A percentile compares a stretch with the other conserved stretches of the same genome.
Evolutionary conservation across 2,113 vertebrate species (phyloP).

Genomic region (Tetrao urogallus): DNA sequence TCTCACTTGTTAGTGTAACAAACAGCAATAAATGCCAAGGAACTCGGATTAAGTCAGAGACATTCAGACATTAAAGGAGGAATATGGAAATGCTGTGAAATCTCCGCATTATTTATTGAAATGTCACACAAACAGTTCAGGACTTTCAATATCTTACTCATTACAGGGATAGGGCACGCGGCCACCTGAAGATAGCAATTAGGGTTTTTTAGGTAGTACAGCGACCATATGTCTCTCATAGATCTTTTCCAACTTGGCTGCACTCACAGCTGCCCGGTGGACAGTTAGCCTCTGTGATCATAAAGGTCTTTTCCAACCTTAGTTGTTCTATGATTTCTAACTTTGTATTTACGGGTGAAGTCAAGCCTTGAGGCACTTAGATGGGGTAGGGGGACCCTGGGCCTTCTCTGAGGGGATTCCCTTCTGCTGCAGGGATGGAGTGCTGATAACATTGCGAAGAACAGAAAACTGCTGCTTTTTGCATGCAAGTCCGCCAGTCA

Average conservation of each 20-base stretch:
- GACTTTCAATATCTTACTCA: conserved; percentile 80
- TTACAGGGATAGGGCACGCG: conserved; percentile 62
- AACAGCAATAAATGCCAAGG: conserved; percentile 90
- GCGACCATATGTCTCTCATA: conserved; percentile 43
- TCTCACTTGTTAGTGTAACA: conserved; percentile 90
- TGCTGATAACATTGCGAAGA: not conserved
- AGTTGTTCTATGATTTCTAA: too few species aligned
- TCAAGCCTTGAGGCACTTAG: not conserved
- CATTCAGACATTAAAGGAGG: conserved; percentile 83
- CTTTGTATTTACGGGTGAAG: not conserved
- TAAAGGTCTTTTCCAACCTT: too few species aligned
- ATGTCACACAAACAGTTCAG: conserved; percentile 85
- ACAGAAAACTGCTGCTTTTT: not conserved
- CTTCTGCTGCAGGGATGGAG: not conserved
- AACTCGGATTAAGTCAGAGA: conserved; percentile 86
- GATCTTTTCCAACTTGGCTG: not conserved
- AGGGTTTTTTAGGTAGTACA: conserved; percentile 35
- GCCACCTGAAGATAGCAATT: conserved; percentile 72
- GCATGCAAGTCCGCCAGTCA: not conserved
- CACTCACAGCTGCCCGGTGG: too few species aligned
- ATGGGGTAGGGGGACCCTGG: not conserved
- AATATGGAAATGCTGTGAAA: conserved; percentile 84
- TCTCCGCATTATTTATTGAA: conserved; percentile 87
- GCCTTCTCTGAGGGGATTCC: too few species aligned
- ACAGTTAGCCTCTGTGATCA: too few species aligned